Conservation (phyloP, 2,113 vertebrate genomes). For the Hippopotamus amphibius region DNA sequence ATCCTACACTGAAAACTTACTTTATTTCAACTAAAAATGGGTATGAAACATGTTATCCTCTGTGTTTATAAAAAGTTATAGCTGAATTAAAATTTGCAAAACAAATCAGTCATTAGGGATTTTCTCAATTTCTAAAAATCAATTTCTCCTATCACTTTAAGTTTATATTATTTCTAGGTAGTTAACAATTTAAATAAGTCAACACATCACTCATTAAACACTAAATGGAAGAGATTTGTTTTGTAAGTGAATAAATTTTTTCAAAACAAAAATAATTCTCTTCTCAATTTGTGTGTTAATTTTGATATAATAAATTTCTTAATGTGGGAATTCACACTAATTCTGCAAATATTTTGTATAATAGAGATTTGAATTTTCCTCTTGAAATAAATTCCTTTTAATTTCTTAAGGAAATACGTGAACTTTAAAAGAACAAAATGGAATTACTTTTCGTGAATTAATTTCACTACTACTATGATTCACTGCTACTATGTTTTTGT, state of each 20-base stretch:
- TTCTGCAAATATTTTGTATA: not conserved
- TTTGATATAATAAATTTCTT: not conserved
- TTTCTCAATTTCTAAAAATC: not conserved
- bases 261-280: conserved; percentile 6
- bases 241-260: not conserved
- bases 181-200: conserved; percentile 35
- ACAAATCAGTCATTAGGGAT: conserved; percentile 8
- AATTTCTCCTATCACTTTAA: not conserved
- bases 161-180: conserved; percentile 29
- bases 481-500: not conserved
- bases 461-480: conserved; percentile 20
- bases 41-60: not conserved
- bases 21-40: not conserved
- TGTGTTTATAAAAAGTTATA: not conserved
- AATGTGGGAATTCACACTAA: not conserved
- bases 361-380: not conserved
- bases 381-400: conserved; percentile 6
- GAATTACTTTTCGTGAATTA: not conserved
- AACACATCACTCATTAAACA: not conserved
- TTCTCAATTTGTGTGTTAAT: not conserved
- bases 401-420: not conserved
- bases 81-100: conserved; percentile 27
- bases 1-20: not conserved
- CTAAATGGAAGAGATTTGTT: not conserved
- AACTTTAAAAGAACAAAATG: not conserved